These are phyloP conservation scores for Pseudomyrmex sp. DNA, from an alignment of 1,140 invertebrate genomes.

Conservation along the genomic window DNA sequence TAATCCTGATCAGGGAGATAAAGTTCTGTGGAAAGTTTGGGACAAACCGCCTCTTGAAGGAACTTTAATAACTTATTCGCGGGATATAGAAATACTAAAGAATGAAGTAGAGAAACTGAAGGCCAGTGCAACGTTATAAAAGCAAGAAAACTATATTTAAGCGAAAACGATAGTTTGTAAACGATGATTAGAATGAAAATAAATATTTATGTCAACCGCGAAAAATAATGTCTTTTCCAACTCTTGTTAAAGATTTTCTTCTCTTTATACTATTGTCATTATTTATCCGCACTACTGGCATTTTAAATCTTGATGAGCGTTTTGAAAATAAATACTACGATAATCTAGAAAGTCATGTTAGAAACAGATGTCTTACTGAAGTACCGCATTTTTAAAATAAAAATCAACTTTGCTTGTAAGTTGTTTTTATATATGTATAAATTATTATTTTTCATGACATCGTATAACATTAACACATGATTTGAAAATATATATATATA, in stretches of 20 bases:
- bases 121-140: not conserved
- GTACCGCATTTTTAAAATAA: slow-evolving; percentile 5
- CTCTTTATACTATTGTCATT: not conserved
- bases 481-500: slow-evolving; percentile 72
- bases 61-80: not conserved
- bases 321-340: too few relatives aligned
- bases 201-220: slow-evolving; percentile 9
- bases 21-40: slow-evolving; percentile 83
- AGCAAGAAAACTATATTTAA: slow-evolving; percentile 45
- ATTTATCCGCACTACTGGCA: not conserved
- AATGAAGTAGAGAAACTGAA: slow-evolving; percentile 53
- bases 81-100: not conserved
- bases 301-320: not conserved
- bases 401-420: not conserved
- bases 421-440: slow-evolving; percentile 40
- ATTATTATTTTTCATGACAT: slow-evolving; percentile 41
- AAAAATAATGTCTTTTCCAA: not conserved
- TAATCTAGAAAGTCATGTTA: not conserved
- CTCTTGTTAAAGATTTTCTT: not conserved
- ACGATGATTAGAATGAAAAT: slow-evolving; percentile 20
- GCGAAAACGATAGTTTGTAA: slow-evolving; percentile 26
- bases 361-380: not conserved
- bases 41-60: not conserved
- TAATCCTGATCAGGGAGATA: slow-evolving; percentile 86
- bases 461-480: slow-evolving; percentile 52